Conservation (phyloP, 2,113 vertebrate genomes). For the Galeopterus variegatus region DNA sequence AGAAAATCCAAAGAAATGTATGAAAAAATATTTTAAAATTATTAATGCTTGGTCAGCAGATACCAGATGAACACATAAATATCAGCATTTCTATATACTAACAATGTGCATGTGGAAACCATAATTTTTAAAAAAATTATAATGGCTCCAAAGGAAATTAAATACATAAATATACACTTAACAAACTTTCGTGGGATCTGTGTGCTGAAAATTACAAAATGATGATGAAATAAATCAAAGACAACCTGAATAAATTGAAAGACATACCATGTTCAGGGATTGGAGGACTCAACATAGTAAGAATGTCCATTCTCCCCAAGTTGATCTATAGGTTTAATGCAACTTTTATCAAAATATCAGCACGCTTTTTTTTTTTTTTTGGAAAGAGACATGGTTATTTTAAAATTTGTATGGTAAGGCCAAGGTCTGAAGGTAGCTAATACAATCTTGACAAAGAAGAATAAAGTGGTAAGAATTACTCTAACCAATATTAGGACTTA, state of each 20-base stretch:
- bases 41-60: not conserved
- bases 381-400: not conserved
- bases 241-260: not conserved
- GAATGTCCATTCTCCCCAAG: not conserved
- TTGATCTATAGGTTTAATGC: not conserved
- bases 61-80: not conserved
- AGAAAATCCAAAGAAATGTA: not conserved
- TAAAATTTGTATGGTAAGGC: not conserved
- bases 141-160: not conserved
- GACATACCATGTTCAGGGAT: not conserved
- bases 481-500: not conserved
- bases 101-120: not conserved
- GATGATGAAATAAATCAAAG: not conserved
- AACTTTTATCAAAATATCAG: slow-evolving; percentile 10
- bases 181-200: not conserved
- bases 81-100: not conserved
- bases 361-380: not conserved
- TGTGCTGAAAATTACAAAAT: not conserved
- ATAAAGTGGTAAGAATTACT: not conserved
- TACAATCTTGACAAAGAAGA: not conserved
- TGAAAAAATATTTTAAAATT: not conserved
- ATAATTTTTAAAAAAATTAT: not conserved
- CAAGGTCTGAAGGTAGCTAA: not conserved
- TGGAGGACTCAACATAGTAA: not conserved
- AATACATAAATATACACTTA: not conserved